Percentiles rank a stretch among this genome's conserved stretches.
Conservation (phyloP, 2,888 invertebrate species). For the Cynaeus angustus region DNA sequence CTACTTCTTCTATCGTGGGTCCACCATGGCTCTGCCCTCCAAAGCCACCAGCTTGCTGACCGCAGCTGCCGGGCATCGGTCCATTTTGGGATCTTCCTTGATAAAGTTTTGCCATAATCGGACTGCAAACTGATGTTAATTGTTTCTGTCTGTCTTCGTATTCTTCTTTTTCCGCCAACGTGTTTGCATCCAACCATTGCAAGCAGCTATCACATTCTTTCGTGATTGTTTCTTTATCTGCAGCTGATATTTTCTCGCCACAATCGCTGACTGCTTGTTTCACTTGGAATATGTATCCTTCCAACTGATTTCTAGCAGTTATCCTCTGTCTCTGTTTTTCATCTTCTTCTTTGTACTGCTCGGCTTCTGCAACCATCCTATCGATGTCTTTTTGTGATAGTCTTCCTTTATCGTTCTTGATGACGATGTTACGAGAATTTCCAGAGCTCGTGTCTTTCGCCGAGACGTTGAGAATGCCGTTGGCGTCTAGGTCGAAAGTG, state of each 20-base stretch:
- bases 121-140: conserved; percentile 70
- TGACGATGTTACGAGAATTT: conserved; percentile 83
- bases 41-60: conserved; percentile 58
- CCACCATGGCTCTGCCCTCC: conserved; percentile 47
- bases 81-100: conserved; percentile 57
- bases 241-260: conserved; percentile 76
- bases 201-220: conserved; percentile 76
- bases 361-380: conserved; percentile 84
- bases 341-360: conserved; percentile 82
- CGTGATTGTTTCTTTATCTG: conserved; percentile 76
- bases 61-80: conserved; percentile 56
- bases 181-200: conserved; percentile 80
- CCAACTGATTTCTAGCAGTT: conserved; percentile 81
- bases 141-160: conserved; percentile 77
- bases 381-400: conserved; percentile 88
- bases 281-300: conserved; percentile 79
- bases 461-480: conserved; percentile 78
- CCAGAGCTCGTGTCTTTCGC: conserved; percentile 77
- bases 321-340: conserved; percentile 80
- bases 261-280: conserved; percentile 80
- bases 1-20: conserved; percentile 55
- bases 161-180: conserved; percentile 79
- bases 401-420: conserved; percentile 88
- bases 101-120: conserved; percentile 78
- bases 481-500: conserved; percentile 83